Percentiles rank a stretch among this genome's conserved stretches.
Evolutionary conservation across 2,888 invertebrate species (phyloP).

Genomic region (Cheilosia soror): DNA sequence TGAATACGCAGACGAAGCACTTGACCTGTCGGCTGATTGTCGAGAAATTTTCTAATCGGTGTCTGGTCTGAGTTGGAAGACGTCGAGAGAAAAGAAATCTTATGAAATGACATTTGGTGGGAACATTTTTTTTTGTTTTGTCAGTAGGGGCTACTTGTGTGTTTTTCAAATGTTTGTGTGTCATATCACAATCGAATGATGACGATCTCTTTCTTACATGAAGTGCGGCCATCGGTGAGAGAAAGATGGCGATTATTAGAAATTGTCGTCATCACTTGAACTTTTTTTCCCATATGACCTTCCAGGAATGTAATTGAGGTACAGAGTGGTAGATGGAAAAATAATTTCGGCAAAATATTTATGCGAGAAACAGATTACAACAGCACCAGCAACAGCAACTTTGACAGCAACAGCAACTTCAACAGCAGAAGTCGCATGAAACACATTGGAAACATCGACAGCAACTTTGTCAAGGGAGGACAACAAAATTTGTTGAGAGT

Average conservation of each 20-base stretch:
- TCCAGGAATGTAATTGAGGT: conserved; percentile 1
- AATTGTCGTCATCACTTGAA: neutral
- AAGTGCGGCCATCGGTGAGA: neutral
- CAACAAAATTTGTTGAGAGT: too few species aligned
- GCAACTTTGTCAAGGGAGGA: too few species aligned
- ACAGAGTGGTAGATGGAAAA: neutral
- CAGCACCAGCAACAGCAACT: too few species aligned
- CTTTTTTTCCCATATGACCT: neutral
- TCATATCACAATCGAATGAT: conserved; percentile 24
- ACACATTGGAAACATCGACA: too few species aligned
- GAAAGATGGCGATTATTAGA: conserved; percentile 11
- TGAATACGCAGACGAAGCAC: conserved; percentile 58
- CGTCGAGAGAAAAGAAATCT: conserved; percentile 34
- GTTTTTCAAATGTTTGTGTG: conserved; percentile 24
- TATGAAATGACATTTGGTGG: conserved; percentile 43
- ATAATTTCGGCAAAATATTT: too few species aligned
- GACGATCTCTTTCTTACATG: conserved; percentile 41
- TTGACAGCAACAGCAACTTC: too few species aligned
- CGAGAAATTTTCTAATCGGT: conserved; percentile 52
- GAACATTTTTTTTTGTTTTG: conserved; percentile 16
- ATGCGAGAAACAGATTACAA: too few species aligned
- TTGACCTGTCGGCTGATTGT: conserved; percentile 68
- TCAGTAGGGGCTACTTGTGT: neutral
- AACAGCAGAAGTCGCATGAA: too few species aligned
- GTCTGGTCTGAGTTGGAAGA: conserved; percentile 46